Percentiles rank a stretch among this genome's conserved stretches.
phyloP scores from a whole-genome alignment of 1,140 invertebrate genomes.

The Penaeus japonicus region DNA sequence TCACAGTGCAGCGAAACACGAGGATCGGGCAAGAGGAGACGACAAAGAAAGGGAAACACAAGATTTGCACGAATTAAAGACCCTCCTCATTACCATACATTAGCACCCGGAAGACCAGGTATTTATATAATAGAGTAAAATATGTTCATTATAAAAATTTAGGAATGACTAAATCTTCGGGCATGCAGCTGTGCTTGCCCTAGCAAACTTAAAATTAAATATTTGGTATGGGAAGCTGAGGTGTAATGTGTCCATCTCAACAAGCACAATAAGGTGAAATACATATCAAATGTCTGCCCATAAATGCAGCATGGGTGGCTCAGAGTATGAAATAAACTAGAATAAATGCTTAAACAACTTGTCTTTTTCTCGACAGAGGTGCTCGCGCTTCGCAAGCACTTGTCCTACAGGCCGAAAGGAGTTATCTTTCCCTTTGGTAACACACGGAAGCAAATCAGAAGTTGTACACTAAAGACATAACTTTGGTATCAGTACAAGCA shows the following conservation, averaged over 20 bases:
- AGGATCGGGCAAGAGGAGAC: not conserved
- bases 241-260: slow-evolving; percentile 27
- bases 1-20: not conserved
- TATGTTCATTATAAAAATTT: slow-evolving; percentile 31
- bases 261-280: slow-evolving; percentile 31
- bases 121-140: not conserved
- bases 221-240: slow-evolving; percentile 50
- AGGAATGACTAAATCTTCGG: slow-evolving; percentile 36
- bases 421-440: too few relatives aligned
- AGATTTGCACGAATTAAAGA: not conserved
- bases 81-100: not conserved
- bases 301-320: not conserved
- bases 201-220: slow-evolving; percentile 40
- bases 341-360: too few relatives aligned
- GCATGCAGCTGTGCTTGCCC: not conserved
- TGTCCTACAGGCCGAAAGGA: too few relatives aligned
- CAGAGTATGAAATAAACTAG: too few relatives aligned
- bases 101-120: not conserved
- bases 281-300: not conserved
- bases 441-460: too few relatives aligned
- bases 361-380: too few relatives aligned
- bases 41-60: not conserved
- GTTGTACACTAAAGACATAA: too few relatives aligned
- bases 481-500: too few relatives aligned
- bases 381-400: too few relatives aligned